Base-by-base conservation (phyloP, 2,797 vertebrate genomes). In the Alexandromys oeconomus region DNA sequence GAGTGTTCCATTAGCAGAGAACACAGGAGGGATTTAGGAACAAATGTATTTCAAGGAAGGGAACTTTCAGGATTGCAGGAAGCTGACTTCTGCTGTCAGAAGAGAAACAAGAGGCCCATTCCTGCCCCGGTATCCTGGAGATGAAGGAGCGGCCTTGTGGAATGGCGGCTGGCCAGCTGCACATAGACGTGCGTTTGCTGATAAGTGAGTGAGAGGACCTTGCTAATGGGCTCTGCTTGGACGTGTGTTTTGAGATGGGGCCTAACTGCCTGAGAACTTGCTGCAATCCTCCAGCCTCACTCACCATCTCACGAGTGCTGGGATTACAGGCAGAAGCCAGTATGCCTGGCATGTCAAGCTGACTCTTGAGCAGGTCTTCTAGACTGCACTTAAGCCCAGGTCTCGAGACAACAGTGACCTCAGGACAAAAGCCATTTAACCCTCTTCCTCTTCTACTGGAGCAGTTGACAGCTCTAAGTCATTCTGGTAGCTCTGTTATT, bases 81-180 rank as follows among this genome's bases (percentile, higher is more conserved):
- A 59, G 67, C n/a, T 43, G 34, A 34, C 63, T 69, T 80, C 46
- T 25, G 61, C 69, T 3, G 34, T 37, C 31, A 73, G 40, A 59
- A 92, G 82, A 61, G 71, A 74, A 94, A 19, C 37, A 81, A 48
- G 74, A 5, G 21, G 43, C 54, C 4, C 5, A 1, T 25, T 69
- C 51, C 21, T 67, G 77, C 43, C 65, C 40, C 12, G 63, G 73
- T 15, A 27, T 13, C 21, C 87, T 14, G 25, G 76, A 86, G 54
- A 63, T 40, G 77, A 65, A 82, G 79, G 34, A 92, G 57, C 0
- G 57, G 27, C 69, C n/a, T 46, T 43, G 88, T 34, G 89, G 59
- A 61, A 63, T 0, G n/a, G 25, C 0, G n/a, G 25, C 25, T 81
- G 43, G 12, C 25, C 78, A 73, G 13, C 54, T 6, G 0, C 3